A percentile compares a stretch with the other conserved stretches of the same genome.
Conservation (phyloP, 92 coral and sea anemone species). For the Zoanthus sociatus region DNA sequence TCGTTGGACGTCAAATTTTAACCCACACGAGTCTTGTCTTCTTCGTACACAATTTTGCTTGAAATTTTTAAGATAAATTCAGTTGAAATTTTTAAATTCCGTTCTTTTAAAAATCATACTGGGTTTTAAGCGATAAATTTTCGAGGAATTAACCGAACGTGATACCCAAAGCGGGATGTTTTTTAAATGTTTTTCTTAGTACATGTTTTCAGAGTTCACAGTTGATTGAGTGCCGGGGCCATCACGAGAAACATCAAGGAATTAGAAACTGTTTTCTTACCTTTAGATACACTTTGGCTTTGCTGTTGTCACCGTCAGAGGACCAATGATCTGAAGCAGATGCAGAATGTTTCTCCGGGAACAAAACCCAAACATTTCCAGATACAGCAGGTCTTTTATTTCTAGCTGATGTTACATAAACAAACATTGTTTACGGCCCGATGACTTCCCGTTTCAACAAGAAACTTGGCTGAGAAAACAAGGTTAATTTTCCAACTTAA, state of each 20-base stretch:
- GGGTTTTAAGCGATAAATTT: too few species aligned
- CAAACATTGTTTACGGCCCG: constrained; percentile 37
- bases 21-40: too few species aligned
- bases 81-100: too few species aligned
- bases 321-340: background rate
- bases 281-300: background rate
- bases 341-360: background rate
- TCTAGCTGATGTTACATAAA: constrained; percentile 27
- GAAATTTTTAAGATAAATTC: too few species aligned
- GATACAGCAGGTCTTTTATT: constrained; percentile 12
- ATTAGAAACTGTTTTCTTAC: background rate
- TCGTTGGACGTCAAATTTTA: too few species aligned
- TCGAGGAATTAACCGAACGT: too few species aligned
- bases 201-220: background rate
- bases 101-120: too few species aligned
- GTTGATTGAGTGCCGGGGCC: background rate
- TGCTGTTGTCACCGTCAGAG: background rate
- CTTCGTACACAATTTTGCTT: too few species aligned
- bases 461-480: background rate
- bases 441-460: constrained; percentile 39
- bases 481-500: background rate
- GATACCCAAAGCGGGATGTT: too few species aligned
- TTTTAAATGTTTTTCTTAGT: too few species aligned
- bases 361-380: constrained; percentile 4
- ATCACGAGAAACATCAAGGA: background rate